phyloP scores from a whole-genome alignment of 2,797 vertebrate species.

The Lindbergichthys nudifrons region DNA sequence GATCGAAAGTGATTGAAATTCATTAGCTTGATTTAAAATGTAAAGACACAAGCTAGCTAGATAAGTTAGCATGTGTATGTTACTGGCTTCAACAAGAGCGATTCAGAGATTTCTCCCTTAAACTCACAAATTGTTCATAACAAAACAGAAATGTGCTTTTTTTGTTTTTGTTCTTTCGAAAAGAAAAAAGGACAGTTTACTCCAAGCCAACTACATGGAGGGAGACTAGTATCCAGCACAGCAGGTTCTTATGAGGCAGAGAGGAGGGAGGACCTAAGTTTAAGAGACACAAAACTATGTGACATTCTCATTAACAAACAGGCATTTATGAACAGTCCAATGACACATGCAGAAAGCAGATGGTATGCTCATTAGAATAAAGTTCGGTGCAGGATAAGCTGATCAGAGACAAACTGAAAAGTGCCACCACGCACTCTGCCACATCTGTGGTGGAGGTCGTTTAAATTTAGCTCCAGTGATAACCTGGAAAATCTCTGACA shows the following conservation, averaged over 20 bases:
- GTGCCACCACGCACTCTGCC: constrained; percentile 15
- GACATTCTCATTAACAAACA: constrained; percentile 99
- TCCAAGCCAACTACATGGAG: constrained; percentile 97
- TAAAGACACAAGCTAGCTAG: constrained; percentile 36
- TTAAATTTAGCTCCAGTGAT: constrained; percentile 37
- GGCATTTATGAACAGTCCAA: constrained; percentile 99
- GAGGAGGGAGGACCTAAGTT: constrained; percentile 96
- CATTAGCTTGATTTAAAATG: constrained; percentile 47
- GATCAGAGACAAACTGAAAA: constrained; percentile 60
- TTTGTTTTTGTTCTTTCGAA: constrained; percentile 67
- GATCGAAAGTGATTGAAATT: constrained; percentile 42
- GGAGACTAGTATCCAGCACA: constrained; percentile 96
- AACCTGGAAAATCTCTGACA: constrained; percentile 7
- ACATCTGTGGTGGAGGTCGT: too few relatives aligned
- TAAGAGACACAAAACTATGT: constrained; percentile 97
- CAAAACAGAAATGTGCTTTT: constrained; percentile 84
- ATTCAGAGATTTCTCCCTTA: constrained; percentile 90
- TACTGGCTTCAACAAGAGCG: constrained; percentile 45
- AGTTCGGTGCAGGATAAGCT: constrained; percentile 95
- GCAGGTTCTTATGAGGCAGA: constrained; percentile 96
- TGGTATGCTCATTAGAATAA: constrained; percentile 92
- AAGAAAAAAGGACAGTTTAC: constrained; percentile 89
- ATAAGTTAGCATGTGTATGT: constrained; percentile 41
- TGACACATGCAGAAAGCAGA: constrained; percentile 99
- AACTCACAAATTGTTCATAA: constrained; percentile 90